A percentile compares a stretch with the other conserved stretches of the same genome.
Evolutionary conservation across 2,888 invertebrate species (phyloP).

Genomic region (Scaptomyza polygonia): DNA sequence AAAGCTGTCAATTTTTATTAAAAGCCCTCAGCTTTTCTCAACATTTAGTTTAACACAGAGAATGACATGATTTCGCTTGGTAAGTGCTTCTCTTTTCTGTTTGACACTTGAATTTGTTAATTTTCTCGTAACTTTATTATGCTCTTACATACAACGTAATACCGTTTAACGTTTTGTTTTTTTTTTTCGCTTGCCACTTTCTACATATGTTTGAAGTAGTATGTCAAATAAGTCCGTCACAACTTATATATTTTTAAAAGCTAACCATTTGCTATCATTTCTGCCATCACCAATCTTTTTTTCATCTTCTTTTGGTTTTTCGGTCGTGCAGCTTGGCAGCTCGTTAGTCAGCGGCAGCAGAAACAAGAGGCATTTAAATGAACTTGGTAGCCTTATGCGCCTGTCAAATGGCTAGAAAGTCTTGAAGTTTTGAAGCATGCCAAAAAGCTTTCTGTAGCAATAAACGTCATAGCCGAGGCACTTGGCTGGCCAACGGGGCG

Average conservation of each 20-base stretch:
- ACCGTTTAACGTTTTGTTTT: neutral
- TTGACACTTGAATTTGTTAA: too few species aligned
- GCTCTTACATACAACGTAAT: neutral
- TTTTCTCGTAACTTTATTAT: conserved; percentile 15
- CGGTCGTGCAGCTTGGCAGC: conserved; percentile 30
- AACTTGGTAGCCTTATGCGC: conserved; percentile 52
- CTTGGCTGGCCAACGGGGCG: conserved; percentile 77
- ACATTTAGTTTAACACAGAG: neutral
- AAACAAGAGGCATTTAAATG: conserved; percentile 48
- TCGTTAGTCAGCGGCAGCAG: conserved; percentile 38
- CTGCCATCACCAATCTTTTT: neutral
- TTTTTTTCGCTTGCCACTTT: neutral
- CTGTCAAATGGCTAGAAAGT: conserved; percentile 64
- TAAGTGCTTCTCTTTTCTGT: neutral
- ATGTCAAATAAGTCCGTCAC: conserved; percentile 12
- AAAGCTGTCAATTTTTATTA: neutral
- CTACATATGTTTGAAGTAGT: conserved; percentile 8
- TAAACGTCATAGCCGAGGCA: conserved; percentile 74
- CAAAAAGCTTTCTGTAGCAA: conserved; percentile 75
- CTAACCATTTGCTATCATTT: conserved; percentile 33
- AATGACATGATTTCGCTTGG: neutral
- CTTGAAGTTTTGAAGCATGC: conserved; percentile 69
- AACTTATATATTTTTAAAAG: conserved; percentile 42
- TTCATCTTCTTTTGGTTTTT: neutral
- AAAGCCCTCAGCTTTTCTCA: neutral